Evolutionary conservation across 2,888 invertebrate genomes (phyloP), one percentile per base, ranked within the genome.

Genomic region (Orthosia gothica): DNA sequence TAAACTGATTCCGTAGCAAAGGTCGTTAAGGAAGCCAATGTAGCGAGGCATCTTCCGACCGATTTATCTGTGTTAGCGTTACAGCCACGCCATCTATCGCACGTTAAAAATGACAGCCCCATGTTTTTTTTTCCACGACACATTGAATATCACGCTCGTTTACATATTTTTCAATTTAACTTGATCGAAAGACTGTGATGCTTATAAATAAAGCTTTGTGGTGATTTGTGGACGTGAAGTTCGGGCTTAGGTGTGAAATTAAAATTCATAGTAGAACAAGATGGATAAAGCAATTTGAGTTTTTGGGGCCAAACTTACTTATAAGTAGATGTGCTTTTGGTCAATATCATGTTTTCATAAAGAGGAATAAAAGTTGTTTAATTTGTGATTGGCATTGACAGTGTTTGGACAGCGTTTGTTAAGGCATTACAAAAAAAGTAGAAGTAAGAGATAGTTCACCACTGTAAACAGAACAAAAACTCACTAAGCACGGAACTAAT

Each of bases 21-120:
- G 92, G 94, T 95, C 95, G 95, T 95, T 96, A 95, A 92, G 94
- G 94, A 92, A 94, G 93, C 91, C 95, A 95, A 96, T 95, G 95
- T 95, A 94, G 90, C 95, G 94, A 86, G 85, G 91, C 88, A 91
- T 88, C 94, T 95, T 95, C 94, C 94, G 93, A 94, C 92, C 95
- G 94, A 96, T 96, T 95, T 95, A 91, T 92, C 91, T 92, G 89
- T 88, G 91, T 92, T 92, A 92, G 89, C 91, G 89, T 89, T 86
- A 87, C 87, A 89, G 88, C 89, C 83, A 84, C 89, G 89, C 92
- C 93, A 92, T 93, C 93, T 93, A 94, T 93, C 91, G 92, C 88
- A 85, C 91, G 93, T 95, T 95, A 95, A 94, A 95, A 94, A 94
- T 94, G 95, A 95, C 94, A 93, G 92, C 92, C 89, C 90, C 93